Base-by-base conservation (phyloP, 2,888 invertebrate genomes). In the Rhaphigaster nebulosa region DNA sequence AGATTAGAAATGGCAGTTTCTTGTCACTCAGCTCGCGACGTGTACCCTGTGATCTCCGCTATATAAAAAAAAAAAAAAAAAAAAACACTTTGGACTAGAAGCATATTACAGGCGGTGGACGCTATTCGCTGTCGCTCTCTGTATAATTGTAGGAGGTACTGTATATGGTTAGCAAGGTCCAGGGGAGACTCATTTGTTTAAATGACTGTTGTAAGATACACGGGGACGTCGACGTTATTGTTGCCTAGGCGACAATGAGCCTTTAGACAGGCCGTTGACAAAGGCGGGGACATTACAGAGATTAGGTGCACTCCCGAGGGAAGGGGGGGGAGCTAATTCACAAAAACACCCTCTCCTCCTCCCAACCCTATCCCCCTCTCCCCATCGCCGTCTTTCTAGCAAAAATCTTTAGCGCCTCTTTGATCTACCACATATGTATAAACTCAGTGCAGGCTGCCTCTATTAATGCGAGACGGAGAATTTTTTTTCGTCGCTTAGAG, bases 141-240 rank as follows among this genome's bases (percentile, higher is more conserved):
- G 88, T 88, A 88, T 88, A 54, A 88, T 88, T 88, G 88, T 88
- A 54, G 88, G 20, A 12, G 54, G 56, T 41, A 50, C 13, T 41
- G 88, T 41, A 50, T 54, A 60, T 54, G 88, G 88, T 56, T 84
- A 84, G 84, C 41, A 18, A 84, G 84, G 84, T 84, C 84, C 45
- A 60, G 60, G 88, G 56, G 54, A 15, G 91, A 50, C 90, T 91
- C 91, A 91, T 91, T 91, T 91, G 90, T 91, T 91, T 91, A 91
- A 91, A 91, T 91, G 90, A 45, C 84, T 84, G 84, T 90, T 91
- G 91, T 91, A 89, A 87, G 90, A 56, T 80, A 84, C 80, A 52
- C 88, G 87, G 90, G 41, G 89, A 89, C 89, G 89, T 65, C 87
- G 90, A 70, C 89, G 88, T 88, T 54, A 56, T 88, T 54, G 54